A percentile compares a stretch with the other conserved stretches of the same genome.
Conservation (phyloP, 2,888 invertebrate species). For the Acrobasis consociella region DNA sequence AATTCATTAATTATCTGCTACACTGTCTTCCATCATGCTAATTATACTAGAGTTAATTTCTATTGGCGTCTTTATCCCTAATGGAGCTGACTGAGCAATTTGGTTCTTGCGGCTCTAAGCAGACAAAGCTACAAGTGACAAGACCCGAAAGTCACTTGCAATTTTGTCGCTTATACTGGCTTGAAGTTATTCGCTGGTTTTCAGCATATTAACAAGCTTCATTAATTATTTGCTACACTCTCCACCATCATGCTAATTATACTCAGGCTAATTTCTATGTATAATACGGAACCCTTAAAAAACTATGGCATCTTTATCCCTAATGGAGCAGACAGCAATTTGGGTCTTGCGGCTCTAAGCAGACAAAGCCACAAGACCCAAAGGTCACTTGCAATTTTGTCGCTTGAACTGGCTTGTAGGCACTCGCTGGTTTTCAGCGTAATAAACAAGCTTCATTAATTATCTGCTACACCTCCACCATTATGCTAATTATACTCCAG, state of each 20-base stretch:
- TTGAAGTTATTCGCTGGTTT: not conserved
- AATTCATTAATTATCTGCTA: constrained; percentile 18
- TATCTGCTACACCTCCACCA: constrained; percentile 16
- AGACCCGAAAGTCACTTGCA: too few relatives aligned
- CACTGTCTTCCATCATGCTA: constrained; percentile 16
- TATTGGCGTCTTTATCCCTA: too few relatives aligned
- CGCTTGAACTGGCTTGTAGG: not conserved
- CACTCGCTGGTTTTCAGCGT: not conserved
- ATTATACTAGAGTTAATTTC: constrained; percentile 16
- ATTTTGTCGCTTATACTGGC: too few relatives aligned
- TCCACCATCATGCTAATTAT: constrained; percentile 19
- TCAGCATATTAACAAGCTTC: constrained; percentile 8
- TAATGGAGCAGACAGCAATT: too few relatives aligned
- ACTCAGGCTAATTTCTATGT: constrained; percentile 3
- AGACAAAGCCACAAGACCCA: too few relatives aligned
- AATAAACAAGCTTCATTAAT: constrained; percentile 16
- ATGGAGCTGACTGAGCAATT: too few relatives aligned
- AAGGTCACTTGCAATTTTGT: too few relatives aligned
- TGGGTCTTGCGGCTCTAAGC: too few relatives aligned
- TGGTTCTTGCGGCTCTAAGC: too few relatives aligned
- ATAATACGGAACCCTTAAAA: too few relatives aligned
- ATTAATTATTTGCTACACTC: constrained; percentile 18
- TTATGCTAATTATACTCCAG: constrained; percentile 20
- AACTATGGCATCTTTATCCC: not conserved
- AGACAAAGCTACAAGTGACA: too few relatives aligned